Conservation (phyloP, 1,140 invertebrate species). For the Scaptomyza graminum region DNA sequence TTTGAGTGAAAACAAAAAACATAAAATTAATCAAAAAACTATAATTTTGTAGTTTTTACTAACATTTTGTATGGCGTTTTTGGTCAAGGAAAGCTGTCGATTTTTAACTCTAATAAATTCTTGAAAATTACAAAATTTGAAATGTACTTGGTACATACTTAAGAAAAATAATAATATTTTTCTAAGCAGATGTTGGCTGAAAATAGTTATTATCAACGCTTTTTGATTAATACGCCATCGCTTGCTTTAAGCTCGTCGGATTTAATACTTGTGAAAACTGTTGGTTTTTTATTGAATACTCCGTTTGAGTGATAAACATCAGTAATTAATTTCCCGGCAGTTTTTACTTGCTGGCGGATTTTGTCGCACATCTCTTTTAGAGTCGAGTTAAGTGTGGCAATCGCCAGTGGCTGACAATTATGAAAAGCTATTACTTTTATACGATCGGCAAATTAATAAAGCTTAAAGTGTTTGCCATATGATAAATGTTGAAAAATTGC, state of each 20-base stretch:
- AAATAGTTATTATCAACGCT: no score
- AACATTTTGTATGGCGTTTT: no score
- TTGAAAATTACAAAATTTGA: no score
- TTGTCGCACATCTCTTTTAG: constrained; percentile 33
- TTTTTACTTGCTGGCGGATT: constrained; percentile 11
- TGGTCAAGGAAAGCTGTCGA: no score
- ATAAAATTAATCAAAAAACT: no score
- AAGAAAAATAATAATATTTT: no score
- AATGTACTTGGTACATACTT: no score
- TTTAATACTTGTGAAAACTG: constrained; percentile 57
- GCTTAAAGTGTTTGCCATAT: constrained; percentile 59
- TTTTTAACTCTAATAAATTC: no score
- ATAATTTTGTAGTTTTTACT: no score
- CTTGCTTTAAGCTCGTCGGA: constrained; percentile 36
- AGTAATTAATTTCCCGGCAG: constrained; percentile 61
- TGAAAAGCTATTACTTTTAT: constrained; percentile 56
- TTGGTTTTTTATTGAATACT: constrained; percentile 45
- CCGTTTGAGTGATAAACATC: constrained; percentile 57
- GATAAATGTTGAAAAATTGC: constrained; percentile 70
- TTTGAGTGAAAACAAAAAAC: no score
- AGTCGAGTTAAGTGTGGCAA: constrained; percentile 8
- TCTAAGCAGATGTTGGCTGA: no score
- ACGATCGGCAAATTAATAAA: constrained; percentile 74
- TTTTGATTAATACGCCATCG: constrained; percentile 50
- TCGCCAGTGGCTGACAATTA: constrained; percentile 34